Evolutionary conservation across 2,888 invertebrate species (phyloP), one percentile per base, ranked within the genome.

Genomic region (Pammene aurita): DNA sequence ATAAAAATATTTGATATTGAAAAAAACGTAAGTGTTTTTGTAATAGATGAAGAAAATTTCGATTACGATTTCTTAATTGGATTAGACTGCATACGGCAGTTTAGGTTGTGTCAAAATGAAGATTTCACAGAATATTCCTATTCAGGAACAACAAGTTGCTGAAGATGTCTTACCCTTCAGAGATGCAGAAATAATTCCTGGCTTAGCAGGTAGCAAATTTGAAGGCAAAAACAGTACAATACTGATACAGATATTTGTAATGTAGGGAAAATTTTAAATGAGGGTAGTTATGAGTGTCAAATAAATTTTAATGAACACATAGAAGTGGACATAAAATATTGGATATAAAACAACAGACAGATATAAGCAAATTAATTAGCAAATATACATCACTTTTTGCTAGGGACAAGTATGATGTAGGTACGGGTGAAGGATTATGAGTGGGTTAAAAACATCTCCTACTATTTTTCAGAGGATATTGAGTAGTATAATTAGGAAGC

Each of bases 381-480:
- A 50, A 18, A 16, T 50, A 50, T 18, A 50, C 4, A 9, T 16
- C 50, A 50, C 50, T 50, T 11, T 50, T 50, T 18, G 50, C 50
- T 4, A 50, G 7, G 11, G 50, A 50, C 7, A 50, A 50, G 57
- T 76, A 72, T 72, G 74, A 76, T 16, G 50, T 75, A 16, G 74
- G 68, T 0, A 50, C 52, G 7, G n/a, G 64, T 64, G 16, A 44
- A 34, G 0, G 60, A 14, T 2, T 60, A 66, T 64, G 71, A 73
- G 62, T 75, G 84, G 83, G 0, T 75, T 82, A n/a, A 85, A 83
- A 67, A 81, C 84, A 0, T 75, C 82, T 0, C 80, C 83, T 18
- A 78, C 82, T 0, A 83, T 84, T 46, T 87, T 86, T 71, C 84
- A 86, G 66, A 78, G 78, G 70, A 81, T 81, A 71, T 57, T 80